These are phyloP conservation scores for Loripinus fragilis DNA, from an alignment of 2,888 invertebrate genomes.

Conservation along the genomic window DNA sequence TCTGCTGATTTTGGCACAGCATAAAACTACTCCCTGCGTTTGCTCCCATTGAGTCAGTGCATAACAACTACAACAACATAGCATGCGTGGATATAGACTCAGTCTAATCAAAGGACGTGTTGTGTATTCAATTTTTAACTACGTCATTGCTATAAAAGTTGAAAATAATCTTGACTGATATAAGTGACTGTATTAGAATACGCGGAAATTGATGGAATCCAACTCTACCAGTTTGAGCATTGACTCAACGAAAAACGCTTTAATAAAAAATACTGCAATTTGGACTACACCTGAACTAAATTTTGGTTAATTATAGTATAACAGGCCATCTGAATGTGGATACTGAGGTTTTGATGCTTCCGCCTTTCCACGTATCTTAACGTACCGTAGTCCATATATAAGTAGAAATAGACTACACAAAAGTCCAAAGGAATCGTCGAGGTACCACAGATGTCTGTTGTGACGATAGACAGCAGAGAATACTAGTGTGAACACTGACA, in stretches of 20 bases:
- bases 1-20: background rate
- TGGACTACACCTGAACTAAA: background rate
- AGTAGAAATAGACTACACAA: slow-evolving; percentile 59
- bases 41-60: no score
- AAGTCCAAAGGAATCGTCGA: slow-evolving; percentile 65
- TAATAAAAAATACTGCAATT: background rate
- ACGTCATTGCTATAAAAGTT: no score
- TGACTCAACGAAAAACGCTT: background rate
- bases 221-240: background rate
- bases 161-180: no score
- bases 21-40: background rate
- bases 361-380: background rate
- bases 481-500: slow-evolving; percentile 57
- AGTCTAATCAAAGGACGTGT: background rate
- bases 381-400: slow-evolving; percentile 63
- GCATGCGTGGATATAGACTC: background rate
- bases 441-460: slow-evolving; percentile 54
- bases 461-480: slow-evolving; percentile 54
- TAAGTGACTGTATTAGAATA: no score
- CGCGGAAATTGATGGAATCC: no score
- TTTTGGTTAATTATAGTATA: background rate
- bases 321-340: background rate
- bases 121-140: no score
- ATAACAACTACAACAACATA: no score
- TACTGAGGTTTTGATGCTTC: background rate